Base-by-base conservation (phyloP, 2,113 vertebrate species). In the Corythornis vintsioides region DNA sequence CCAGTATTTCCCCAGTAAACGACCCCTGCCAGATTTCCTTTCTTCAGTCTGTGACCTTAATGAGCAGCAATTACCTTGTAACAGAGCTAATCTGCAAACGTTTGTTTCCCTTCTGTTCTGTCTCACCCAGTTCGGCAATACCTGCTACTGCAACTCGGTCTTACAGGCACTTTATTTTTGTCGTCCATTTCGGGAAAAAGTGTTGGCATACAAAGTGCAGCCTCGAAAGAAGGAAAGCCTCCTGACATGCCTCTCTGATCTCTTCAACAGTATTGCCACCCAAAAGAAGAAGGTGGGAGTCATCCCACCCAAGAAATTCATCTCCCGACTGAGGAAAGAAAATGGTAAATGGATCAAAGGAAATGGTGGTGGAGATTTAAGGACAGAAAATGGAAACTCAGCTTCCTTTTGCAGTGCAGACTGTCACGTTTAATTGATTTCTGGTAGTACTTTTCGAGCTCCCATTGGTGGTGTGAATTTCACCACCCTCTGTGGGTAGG, bases 61-160 rank as follows among this genome's bases (percentile, higher is more conserved):
- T 4, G 8, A 90, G 45, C 66, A 66, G 18, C 48, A 55, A 3
- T 1, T 64, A n/a, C 52, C 78, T 57, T 81, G 12, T 60, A 76
- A 11, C 85, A 90, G 80, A 38, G 52, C 75, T 95, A 80, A 92
- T 28, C 21, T 72, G 48, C 50, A 26, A 42, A 52, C 11, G 0
- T 95, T 83, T 94, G 38, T 95, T 94, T 50, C 56, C 65, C 83
- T 74, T 72, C 11, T 13, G 52, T 94, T 93, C 75, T 96, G 65
- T 92, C 90, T 95, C 75, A 45, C 94, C n/a, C 77, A 99, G 98
- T 99, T 99, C 89, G 98, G 98, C 84, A 99, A 99, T 96, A 99
- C 98, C 95, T 99, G 98, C 98, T 99, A 99, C 97, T 99, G 98
- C 97, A 99, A 99, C 97, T 99, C 98, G 1, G 98, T 99, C 96